Conservation (phyloP, 2,797 vertebrate species). For the Podargus strigoides region DNA sequence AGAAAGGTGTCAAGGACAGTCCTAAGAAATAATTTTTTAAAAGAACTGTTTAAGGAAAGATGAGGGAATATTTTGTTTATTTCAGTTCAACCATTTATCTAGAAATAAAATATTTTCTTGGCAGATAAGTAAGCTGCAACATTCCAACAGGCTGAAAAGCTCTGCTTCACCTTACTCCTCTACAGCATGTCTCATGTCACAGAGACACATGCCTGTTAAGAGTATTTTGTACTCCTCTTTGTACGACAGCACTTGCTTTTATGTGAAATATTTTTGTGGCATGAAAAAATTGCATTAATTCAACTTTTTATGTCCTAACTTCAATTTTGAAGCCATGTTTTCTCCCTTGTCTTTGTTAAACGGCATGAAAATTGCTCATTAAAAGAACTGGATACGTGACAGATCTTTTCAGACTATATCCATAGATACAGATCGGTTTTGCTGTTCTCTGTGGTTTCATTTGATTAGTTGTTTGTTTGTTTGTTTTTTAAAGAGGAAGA, state of each 20-base stretch:
- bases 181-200: background rate
- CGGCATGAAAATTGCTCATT: background rate
- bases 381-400: background rate
- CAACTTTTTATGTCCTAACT: constrained; percentile 8
- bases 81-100: constrained; percentile 63
- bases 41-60: constrained; percentile 48
- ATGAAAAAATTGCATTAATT: background rate
- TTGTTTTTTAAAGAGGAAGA: background rate
- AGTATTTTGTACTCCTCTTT: background rate
- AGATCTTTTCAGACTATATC: background rate
- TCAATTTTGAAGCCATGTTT: background rate
- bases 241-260: background rate
- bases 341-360: background rate
- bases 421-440: background rate
- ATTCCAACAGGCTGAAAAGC: constrained; percentile 42
- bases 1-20: constrained; percentile 7
- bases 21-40: constrained; percentile 26
- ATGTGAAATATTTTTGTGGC: constrained; percentile 12
- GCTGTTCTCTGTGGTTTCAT: background rate
- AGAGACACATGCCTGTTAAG: constrained; percentile 9
- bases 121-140: constrained; percentile 54
- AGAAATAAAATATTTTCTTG: constrained; percentile 54
- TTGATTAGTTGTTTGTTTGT: no score
- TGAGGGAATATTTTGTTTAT: constrained; percentile 29
- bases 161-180: constrained; percentile 33